phyloP scores from a whole-genome alignment of 1,140 invertebrate species.

The Homalodisca vitripennis region DNA sequence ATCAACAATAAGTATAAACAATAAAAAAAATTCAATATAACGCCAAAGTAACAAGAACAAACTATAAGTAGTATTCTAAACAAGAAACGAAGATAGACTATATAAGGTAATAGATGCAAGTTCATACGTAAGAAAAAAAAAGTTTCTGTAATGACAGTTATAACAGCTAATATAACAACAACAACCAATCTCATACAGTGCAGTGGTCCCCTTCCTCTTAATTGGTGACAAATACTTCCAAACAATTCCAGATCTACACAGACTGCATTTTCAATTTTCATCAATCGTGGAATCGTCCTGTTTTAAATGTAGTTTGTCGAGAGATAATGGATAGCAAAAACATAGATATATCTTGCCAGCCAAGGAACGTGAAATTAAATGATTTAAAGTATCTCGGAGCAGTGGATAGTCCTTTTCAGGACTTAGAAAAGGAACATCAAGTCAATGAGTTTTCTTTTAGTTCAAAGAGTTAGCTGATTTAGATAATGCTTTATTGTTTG shows the following conservation, averaged over 20 bases:
- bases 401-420: background rate
- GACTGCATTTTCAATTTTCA: background rate
- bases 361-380: background rate
- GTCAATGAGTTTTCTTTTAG: background rate
- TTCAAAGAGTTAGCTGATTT: background rate
- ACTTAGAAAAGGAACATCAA: background rate
- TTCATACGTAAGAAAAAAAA: no score
- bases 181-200: background rate
- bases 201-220: background rate
- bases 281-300: background rate
- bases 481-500: background rate
- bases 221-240: background rate
- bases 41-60: no score
- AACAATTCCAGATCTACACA: background rate
- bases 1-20: no score
- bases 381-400: background rate
- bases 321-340: no score
- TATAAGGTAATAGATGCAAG: no score
- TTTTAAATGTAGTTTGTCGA: background rate
- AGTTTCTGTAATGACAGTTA: no score
- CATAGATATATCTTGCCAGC: no score
- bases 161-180: no score
- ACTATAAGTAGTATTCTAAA: no score
- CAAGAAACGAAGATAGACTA: no score
- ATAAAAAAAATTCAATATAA: no score